phyloP scores from a whole-genome alignment of 2,113 vertebrate species.

The Melanerpes formicivorus region DNA sequence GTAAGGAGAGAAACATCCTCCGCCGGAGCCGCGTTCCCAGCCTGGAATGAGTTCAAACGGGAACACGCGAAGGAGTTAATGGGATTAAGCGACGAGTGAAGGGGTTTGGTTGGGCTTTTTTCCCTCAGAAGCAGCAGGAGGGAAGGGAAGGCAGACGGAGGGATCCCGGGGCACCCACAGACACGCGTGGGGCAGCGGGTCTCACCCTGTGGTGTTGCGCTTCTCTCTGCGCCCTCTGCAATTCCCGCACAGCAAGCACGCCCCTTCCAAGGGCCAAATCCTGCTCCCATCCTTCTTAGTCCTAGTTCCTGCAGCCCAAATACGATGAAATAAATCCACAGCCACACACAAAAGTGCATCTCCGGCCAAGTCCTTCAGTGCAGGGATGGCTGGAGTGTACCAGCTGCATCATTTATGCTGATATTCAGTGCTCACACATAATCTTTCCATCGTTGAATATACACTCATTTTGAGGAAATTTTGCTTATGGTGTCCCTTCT shows the following conservation, averaged over 20 bases:
- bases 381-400: not conserved
- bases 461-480: not conserved
- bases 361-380: not conserved
- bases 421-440: not conserved
- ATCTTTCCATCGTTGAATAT: not conserved
- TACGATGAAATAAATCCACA: rapidly evolving
- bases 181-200: not conserved
- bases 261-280: not conserved
- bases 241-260: not conserved
- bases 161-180: not conserved
- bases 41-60: conserved; percentile 46
- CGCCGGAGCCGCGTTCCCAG: conserved; percentile 3
- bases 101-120: not conserved
- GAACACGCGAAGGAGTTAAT: conserved; percentile 52
- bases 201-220: not conserved
- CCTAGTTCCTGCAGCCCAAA: not conserved
- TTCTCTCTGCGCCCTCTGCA: not conserved
- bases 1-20: not conserved
- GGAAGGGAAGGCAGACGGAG: not conserved
- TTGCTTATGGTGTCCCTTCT: not conserved
- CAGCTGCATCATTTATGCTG: not conserved
- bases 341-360: not conserved
- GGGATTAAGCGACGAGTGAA: conserved; percentile 22
- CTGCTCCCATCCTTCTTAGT: not conserved
- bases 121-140: not conserved